Percentiles rank a stretch among this genome's conserved stretches.
Conservation (phyloP, 2,888 invertebrate species). For the Cylloceria caligata region DNA sequence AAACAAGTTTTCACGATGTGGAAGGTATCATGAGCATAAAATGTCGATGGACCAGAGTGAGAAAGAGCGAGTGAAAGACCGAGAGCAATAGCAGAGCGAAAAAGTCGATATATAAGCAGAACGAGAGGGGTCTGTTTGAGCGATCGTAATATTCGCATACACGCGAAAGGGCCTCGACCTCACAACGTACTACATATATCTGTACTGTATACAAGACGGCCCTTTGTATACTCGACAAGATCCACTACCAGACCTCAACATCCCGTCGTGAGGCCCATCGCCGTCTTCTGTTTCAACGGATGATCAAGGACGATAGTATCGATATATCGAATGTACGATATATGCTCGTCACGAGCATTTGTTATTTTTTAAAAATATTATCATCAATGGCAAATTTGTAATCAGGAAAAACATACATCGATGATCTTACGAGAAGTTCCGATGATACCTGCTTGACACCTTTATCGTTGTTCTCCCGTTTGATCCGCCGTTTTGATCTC, state of each 20-base stretch:
- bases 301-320: background rate
- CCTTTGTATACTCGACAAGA: background rate
- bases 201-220: background rate
- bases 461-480: too few species aligned
- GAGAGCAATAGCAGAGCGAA: background rate
- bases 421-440: too few species aligned
- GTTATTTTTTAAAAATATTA: too few species aligned
- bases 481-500: too few species aligned
- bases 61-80: conserved; percentile 27
- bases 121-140: conserved; percentile 22
- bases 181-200: conserved; percentile 11
- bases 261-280: background rate
- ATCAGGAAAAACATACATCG: too few species aligned
- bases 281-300: background rate
- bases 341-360: background rate
- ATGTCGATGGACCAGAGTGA: conserved; percentile 1
- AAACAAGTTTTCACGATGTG: conserved; percentile 77
- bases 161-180: conserved; percentile 69
- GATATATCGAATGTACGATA: background rate
- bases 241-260: background rate
- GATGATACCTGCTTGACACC: too few species aligned
- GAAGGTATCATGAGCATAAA: conserved; percentile 16
- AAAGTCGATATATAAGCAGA: conserved; percentile 1
- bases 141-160: conserved; percentile 67
- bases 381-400: too few species aligned